Evolutionary conservation across 2,888 invertebrate species (phyloP).

Genomic region (Amiota communis): DNA sequence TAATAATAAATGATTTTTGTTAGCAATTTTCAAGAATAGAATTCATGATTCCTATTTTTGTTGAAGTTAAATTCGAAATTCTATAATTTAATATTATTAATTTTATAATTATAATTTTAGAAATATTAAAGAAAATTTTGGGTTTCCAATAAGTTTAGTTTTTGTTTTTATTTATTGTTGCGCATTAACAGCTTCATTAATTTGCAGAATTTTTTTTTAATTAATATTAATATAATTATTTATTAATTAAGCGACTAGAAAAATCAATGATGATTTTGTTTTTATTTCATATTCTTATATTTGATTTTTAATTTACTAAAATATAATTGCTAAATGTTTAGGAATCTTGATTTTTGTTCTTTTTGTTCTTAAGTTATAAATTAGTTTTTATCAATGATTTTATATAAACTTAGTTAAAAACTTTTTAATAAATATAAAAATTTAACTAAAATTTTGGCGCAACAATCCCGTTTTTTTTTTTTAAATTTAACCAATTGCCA

Average conservation of each 20-base stretch:
- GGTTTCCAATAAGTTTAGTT: not conserved
- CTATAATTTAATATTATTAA: no score
- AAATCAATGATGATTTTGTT: constrained; percentile 7
- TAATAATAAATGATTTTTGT: no score
- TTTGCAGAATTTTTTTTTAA: no score
- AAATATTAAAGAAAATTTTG: not conserved
- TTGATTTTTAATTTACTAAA: not conserved
- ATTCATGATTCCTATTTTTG: no score
- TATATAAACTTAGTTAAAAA: not conserved
- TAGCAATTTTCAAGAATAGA: no score
- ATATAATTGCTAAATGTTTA: constrained; percentile 3
- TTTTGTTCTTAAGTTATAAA: constrained; percentile 9
- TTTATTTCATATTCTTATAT: not conserved
- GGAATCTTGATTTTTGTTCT: constrained; percentile 25
- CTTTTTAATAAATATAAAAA: not conserved
- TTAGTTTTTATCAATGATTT: not conserved
- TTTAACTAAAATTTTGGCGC: constrained; percentile 21
- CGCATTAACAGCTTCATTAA: not conserved
- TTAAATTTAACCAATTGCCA: constrained; percentile 20
- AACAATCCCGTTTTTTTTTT: constrained; percentile 14
- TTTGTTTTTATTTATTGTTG: not conserved
- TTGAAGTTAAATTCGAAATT: no score
- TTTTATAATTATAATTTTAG: no score
- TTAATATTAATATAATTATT: no score
- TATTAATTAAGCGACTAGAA: constrained; percentile 25